Percentiles rank a stretch among this genome's conserved stretches.
Conservation (phyloP, 2,797 vertebrate species). For the Choloepus didactylus region DNA sequence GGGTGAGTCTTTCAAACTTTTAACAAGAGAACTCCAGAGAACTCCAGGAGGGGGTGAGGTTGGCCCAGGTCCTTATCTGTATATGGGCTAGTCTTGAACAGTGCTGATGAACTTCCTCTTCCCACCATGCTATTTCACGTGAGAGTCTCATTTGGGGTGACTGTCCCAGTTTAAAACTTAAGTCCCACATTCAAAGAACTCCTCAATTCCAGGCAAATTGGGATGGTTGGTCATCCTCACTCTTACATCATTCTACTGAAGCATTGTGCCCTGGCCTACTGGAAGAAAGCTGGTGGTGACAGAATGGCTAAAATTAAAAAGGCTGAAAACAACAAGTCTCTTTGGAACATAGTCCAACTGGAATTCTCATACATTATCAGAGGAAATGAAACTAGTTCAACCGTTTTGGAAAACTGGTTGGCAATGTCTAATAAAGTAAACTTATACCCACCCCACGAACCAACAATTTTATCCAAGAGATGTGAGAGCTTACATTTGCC, state of each 20-base stretch:
- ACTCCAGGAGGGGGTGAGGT: neutral
- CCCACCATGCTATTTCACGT: neutral
- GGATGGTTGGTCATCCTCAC: neutral
- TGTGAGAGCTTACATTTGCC: neutral
- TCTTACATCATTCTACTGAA: neutral
- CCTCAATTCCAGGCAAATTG: neutral
- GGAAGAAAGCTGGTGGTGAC: neutral
- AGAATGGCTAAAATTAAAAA: conserved; percentile 30
- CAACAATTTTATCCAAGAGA: neutral
- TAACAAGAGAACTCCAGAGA: neutral
- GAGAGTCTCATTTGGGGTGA: neutral
- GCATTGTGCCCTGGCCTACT: neutral
- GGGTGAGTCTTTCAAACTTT: neutral
- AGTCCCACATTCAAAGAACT: neutral
- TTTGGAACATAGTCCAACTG: neutral
- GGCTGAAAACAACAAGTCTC: conserved; percentile 3
- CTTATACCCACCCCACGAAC: neutral
- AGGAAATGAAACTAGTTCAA: conserved; percentile 6
- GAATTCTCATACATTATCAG: neutral
- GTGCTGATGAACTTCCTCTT: neutral
- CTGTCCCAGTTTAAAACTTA: conserved; percentile 8
- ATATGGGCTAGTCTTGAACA: neutral
- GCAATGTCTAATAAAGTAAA: neutral
- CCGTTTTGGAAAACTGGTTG: neutral
- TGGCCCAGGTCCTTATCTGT: neutral